Base-by-base conservation (phyloP, 2,888 invertebrate species). In the Diaperis boleti region DNA sequence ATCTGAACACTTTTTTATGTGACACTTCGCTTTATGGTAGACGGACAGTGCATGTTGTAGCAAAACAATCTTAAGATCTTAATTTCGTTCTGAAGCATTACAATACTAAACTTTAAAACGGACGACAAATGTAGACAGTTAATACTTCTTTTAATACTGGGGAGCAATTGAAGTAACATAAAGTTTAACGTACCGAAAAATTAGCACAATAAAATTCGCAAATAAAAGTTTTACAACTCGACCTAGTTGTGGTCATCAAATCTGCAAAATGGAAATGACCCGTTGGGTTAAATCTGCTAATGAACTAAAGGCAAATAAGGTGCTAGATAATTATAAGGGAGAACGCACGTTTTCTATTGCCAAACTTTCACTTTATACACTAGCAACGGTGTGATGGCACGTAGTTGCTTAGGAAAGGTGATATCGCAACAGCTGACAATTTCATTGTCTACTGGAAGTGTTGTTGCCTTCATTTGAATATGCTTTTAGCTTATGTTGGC, bases 1-100 rank as follows among this genome's bases (percentile, higher is more conserved):
- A 47, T 47, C 31, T 47, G 31, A 47, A 47, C 29, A 17, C 17
- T 47, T 47, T 13, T 31, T 47, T 47, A 47, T 47, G 31, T 13
- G n/a, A n/a, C n/a, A n/a, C 31, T 47, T 14, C 11, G 8, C 31
- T 20, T 47, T 47, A 31, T 47, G 47, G 13, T 7, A n/a, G n/a
- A n/a, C n/a, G n/a, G n/a, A n/a, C n/a, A n/a, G n/a, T n/a, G n/a
- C 6, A 26, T 5, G 6, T 26, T 26, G 26, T n/a, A 26, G 26
- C n/a, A n/a, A 26, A 26, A 26, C 26, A 26, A 26, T 6, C 26
- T 2, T 26, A 26, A 26, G n/a, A 5, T 5, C n/a, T 26, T 10
- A 41, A 41, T 3, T 29, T 1, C 10, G 29, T 26, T 20, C 20
- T 20, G 6, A 26, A 26, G 8, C 8, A n/a, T 5, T 26, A 2